These are phyloP conservation scores for Drosophila pseudotalamancana DNA, from an alignment of 2,888 invertebrate species.

Conservation along the genomic window DNA sequence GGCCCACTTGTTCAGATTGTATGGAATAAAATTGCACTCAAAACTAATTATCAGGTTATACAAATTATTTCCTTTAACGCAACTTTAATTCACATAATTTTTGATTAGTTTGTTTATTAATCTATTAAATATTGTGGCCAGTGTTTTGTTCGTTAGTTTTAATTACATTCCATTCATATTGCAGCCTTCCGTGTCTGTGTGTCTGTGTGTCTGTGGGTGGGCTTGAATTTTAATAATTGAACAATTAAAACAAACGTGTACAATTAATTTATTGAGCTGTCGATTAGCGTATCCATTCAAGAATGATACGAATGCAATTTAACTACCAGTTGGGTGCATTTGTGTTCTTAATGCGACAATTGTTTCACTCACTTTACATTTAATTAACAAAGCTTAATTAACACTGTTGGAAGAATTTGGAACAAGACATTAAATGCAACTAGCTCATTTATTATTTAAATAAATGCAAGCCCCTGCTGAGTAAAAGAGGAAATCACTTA, in stretches of 20 bases:
- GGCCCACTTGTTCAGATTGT: neutral
- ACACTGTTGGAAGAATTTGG: neutral
- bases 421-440: neutral
- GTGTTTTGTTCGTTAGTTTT: slow-evolving; percentile 2
- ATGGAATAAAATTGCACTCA: neutral
- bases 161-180: slow-evolving; percentile 14
- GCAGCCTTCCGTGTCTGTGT: neutral
- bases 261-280: slow-evolving; percentile 27
- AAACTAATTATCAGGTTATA: neutral
- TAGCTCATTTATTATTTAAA: neutral
- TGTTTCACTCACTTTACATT: neutral
- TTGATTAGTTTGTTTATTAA: neutral
- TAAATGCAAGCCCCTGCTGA: neutral
- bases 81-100: neutral
- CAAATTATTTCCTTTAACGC: neutral
- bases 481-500: slow-evolving; percentile 9
- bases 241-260: slow-evolving; percentile 15
- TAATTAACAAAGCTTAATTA: neutral
- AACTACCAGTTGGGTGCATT: neutral
- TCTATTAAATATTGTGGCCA: slow-evolving; percentile 2
- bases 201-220: too few relatives aligned
- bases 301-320: slow-evolving; percentile 15
- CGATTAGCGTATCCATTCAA: slow-evolving; percentile 10
- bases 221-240: slow-evolving; percentile 8
- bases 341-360: slow-evolving; percentile 2